These are phyloP conservation scores for Lepus oiostolus DNA, from an alignment of 2,797 vertebrate genomes.

Conservation along the genomic window DNA sequence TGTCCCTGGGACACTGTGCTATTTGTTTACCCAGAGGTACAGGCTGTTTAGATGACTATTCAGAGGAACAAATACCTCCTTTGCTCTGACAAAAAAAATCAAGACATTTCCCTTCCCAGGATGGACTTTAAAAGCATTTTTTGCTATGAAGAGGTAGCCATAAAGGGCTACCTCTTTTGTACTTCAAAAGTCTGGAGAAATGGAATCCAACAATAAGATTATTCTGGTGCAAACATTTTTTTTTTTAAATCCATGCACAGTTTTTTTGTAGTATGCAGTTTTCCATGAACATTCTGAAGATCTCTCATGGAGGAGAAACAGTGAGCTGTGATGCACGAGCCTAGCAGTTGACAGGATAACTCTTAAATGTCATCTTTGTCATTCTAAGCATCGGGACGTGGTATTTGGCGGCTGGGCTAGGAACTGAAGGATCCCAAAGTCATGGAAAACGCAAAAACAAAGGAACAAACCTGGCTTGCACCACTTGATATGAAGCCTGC, in stretches of 20 bases:
- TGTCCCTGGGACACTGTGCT: neutral
- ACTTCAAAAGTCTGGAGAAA: no score
- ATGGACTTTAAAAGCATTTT: neutral
- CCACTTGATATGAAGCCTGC: neutral
- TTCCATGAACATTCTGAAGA: neutral
- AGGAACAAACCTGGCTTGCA: neutral
- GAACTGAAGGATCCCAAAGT: neutral
- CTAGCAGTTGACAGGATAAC: neutral
- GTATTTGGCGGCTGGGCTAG: neutral
- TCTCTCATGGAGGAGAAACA: neutral
- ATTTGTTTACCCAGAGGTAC: neutral
- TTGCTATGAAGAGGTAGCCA: neutral
- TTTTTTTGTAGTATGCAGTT: no score
- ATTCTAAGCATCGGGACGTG: neutral
- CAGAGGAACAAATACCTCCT: neutral
- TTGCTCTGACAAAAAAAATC: slow-evolving; percentile 24
- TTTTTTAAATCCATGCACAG: no score
- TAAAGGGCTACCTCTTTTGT: no score
- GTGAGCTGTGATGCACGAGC: neutral
- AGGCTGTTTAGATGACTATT: neutral
- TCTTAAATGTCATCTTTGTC: neutral
- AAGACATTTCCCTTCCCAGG: neutral
- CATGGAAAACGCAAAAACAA: neutral
- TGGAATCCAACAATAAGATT: no score
- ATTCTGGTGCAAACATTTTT: neutral